These are phyloP conservation scores for Tetramorium parvispinum DNA, from an alignment of 1,140 invertebrate species.

Conservation along the genomic window DNA sequence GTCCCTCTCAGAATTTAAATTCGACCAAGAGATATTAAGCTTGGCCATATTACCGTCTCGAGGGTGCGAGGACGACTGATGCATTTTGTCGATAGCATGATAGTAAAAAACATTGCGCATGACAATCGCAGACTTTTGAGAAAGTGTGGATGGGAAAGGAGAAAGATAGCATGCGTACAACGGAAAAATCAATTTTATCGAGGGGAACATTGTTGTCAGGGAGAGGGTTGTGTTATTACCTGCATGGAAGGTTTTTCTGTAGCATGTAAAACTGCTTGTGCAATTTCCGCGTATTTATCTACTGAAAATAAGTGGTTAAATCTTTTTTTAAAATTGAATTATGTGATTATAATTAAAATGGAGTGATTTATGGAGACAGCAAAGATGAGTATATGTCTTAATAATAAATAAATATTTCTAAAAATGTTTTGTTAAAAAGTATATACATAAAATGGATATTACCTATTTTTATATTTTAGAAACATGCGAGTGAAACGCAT, in stretches of 20 bases:
- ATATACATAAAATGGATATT: background rate
- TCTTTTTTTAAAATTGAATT: background rate
- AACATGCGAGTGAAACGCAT: background rate
- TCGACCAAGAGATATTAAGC: background rate
- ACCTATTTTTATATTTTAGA: background rate
- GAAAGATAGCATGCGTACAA: background rate
- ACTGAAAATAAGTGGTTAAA: background rate
- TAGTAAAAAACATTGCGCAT: conserved; percentile 1
- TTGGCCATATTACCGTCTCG: background rate
- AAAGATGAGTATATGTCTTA: background rate
- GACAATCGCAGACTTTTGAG: background rate
- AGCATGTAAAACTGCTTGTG: background rate
- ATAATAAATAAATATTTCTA: background rate
- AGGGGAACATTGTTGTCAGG: background rate
- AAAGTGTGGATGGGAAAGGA: background rate
- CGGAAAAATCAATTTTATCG: conserved; percentile 27
- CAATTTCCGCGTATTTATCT: background rate
- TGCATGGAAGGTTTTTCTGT: background rate
- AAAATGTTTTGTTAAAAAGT: background rate
- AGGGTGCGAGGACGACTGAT: background rate
- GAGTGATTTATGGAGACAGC: background rate
- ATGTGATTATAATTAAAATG: background rate
- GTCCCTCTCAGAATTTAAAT: background rate
- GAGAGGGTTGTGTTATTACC: background rate
- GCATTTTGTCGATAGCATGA: background rate